Percentiles rank a stretch among this genome's conserved stretches.
These are phyloP conservation scores for Lumbricus terrestris DNA, from an alignment of 2,888 invertebrate genomes.

Conservation along the genomic window DNA sequence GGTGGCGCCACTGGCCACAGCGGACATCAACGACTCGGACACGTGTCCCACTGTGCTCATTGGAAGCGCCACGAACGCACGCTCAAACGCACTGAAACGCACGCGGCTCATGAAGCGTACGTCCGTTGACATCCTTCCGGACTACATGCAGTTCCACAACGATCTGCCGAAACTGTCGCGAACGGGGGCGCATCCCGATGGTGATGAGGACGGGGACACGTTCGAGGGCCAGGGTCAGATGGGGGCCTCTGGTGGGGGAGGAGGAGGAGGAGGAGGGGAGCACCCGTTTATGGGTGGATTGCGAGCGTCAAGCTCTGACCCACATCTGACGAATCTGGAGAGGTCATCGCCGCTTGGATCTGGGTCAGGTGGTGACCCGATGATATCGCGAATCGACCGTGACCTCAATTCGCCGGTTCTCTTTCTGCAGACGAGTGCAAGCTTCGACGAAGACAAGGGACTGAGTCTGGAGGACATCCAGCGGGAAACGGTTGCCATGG, in stretches of 20 bases:
- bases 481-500: constrained; percentile 43
- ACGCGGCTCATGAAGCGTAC: constrained; percentile 36
- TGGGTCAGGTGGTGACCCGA: constrained; percentile 41
- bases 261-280: too few relatives aligned
- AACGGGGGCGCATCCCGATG: neutral
- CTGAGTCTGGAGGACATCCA: constrained; percentile 35
- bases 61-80: neutral
- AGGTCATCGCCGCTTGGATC: neutral
- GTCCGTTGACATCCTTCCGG: constrained; percentile 38
- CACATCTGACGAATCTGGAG: constrained; percentile 41
- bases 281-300: neutral
- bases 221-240: neutral
- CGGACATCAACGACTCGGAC: neutral
- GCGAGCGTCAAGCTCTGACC: constrained; percentile 47
- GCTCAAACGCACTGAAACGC: neutral
- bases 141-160: constrained; percentile 26
- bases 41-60: neutral
- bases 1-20: neutral
- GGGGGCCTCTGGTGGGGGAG: neutral
- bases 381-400: constrained; percentile 37
- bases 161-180: constrained; percentile 6
- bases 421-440: constrained; percentile 42
- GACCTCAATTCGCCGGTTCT: constrained; percentile 46
- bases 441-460: constrained; percentile 20
- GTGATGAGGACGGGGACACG: neutral